phyloP scores from a whole-genome alignment of 2,113 vertebrate genomes.

The Varanus salvator region DNA sequence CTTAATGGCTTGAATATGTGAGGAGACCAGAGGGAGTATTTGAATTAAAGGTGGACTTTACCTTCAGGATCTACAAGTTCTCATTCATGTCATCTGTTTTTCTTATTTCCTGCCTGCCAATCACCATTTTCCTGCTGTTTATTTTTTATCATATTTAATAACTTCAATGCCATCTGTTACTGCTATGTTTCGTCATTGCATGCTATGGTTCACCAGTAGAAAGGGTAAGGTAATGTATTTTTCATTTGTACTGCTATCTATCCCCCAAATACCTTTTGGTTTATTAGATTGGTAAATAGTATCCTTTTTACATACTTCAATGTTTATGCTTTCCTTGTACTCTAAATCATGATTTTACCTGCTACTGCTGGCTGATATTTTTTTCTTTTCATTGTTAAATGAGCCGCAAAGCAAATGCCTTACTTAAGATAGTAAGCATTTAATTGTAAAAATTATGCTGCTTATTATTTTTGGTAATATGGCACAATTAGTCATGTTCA shows the following conservation, averaged over 20 bases:
- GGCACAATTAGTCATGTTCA: background rate
- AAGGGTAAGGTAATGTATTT: conserved; percentile 92
- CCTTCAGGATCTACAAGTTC: conserved; percentile 79
- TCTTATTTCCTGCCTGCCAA: conserved; percentile 78
- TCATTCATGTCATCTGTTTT: conserved; percentile 80
- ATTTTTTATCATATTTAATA: conserved; percentile 80
- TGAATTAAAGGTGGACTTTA: conserved; percentile 80
- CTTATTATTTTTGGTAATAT: background rate
- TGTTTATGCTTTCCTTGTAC: conserved; percentile 9
- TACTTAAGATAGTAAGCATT: conserved; percentile 2
- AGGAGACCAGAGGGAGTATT: conserved; percentile 73
- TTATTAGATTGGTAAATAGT: conserved; percentile 40
- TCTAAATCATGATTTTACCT: conserved; percentile 2
- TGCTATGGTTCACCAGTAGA: conserved; percentile 98
- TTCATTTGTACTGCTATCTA: conserved; percentile 65
- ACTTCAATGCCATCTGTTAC: conserved; percentile 95
- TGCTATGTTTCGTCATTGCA: conserved; percentile 99
- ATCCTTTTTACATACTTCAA: conserved; percentile 13
- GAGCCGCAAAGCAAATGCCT: conserved; percentile 1
- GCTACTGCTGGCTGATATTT: background rate
- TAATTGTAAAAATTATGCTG: background rate
- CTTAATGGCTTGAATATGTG: conserved; percentile 69
- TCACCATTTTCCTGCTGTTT: conserved; percentile 78
- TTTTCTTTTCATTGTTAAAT: conserved; percentile 5
- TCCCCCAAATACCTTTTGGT: conserved; percentile 47